These are phyloP conservation scores for Diadegma fenestrale DNA, from an alignment of 2,888 invertebrate species.

Conservation along the genomic window DNA sequence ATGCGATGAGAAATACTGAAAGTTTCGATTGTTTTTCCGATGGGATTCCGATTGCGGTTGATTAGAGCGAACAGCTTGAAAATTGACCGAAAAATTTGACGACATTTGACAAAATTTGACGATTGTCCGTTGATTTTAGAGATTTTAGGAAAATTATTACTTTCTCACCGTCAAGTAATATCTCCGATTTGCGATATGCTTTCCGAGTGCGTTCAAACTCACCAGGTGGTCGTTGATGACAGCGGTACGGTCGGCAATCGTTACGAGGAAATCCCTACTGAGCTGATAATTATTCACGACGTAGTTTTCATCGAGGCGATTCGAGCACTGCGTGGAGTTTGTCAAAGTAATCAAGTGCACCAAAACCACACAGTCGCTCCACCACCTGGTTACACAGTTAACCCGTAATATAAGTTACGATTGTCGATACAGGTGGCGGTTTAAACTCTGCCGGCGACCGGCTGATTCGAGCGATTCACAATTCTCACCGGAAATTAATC, in stretches of 20 bases:
- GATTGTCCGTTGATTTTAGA: not conserved
- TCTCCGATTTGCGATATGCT: not conserved
- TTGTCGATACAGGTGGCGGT: conserved; percentile 35
- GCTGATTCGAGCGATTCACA: not conserved
- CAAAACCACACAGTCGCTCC: conserved; percentile 37
- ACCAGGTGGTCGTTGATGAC: conserved; percentile 36
- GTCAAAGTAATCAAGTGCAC: conserved; percentile 49
- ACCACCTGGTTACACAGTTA: conserved; percentile 11
- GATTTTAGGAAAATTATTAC: not conserved
- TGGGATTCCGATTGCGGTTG: not conserved
- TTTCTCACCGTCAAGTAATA: not conserved
- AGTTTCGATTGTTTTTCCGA: not conserved
- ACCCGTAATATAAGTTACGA: conserved; percentile 12
- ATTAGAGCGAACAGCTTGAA: not conserved
- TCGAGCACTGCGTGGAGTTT: conserved; percentile 30
- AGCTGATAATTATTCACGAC: conserved; percentile 38
- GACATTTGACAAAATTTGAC: not conserved
- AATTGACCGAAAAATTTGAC: not conserved
- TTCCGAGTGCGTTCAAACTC: conserved; percentile 24
- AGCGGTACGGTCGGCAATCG: conserved; percentile 6
- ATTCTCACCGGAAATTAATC: conserved; percentile 5
- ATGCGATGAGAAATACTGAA: not conserved
- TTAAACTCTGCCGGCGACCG: not conserved
- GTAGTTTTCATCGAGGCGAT: conserved; percentile 26
- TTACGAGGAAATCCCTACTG: conserved; percentile 12